A percentile compares a stretch with the other conserved stretches of the same genome.
Evolutionary conservation across 2,113 vertebrate species (phyloP).

Genomic region (Scophthalmus maximus): DNA sequence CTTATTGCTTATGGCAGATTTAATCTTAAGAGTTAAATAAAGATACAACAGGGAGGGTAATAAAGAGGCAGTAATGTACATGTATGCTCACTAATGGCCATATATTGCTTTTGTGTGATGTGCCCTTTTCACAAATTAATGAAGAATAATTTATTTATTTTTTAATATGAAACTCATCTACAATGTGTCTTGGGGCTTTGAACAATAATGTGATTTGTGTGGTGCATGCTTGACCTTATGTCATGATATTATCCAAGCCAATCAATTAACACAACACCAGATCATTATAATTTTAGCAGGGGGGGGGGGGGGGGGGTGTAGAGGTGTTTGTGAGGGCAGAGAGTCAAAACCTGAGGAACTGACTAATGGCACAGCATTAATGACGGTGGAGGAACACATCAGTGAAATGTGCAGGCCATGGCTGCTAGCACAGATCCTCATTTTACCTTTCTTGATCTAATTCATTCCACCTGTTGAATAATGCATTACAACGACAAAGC

Average conservation of each 20-base stretch:
- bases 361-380: slow-evolving; percentile 21
- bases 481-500: slow-evolving; percentile 1
- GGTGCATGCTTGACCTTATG: slow-evolving; percentile 38
- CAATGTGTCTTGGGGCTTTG: slow-evolving; percentile 54
- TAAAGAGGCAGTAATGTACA: slow-evolving; percentile 19
- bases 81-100: slow-evolving; percentile 32
- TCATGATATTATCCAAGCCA: slow-evolving; percentile 58
- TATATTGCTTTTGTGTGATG: slow-evolving; percentile 42
- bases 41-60: background rate
- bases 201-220: slow-evolving; percentile 61
- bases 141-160: slow-evolving; percentile 44
- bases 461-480: slow-evolving; percentile 28
- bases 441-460: background rate
- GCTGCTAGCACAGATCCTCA: background rate
- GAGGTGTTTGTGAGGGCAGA: slow-evolving; percentile 35
- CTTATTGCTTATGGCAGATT: background rate
- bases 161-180: slow-evolving; percentile 47
- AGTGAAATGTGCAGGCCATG: slow-evolving; percentile 3
- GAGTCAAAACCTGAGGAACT: slow-evolving; percentile 26
- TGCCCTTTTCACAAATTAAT: slow-evolving; percentile 73
- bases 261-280: slow-evolving; percentile 62
- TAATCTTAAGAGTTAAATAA: slow-evolving; percentile 31
- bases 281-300: slow-evolving; percentile 41
- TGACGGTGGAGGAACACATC: slow-evolving; percentile 15
- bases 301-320: slow-evolving; percentile 28